Conservation (phyloP, 2,113 vertebrate species). For the Mesembrinibis cayennensis region DNA sequence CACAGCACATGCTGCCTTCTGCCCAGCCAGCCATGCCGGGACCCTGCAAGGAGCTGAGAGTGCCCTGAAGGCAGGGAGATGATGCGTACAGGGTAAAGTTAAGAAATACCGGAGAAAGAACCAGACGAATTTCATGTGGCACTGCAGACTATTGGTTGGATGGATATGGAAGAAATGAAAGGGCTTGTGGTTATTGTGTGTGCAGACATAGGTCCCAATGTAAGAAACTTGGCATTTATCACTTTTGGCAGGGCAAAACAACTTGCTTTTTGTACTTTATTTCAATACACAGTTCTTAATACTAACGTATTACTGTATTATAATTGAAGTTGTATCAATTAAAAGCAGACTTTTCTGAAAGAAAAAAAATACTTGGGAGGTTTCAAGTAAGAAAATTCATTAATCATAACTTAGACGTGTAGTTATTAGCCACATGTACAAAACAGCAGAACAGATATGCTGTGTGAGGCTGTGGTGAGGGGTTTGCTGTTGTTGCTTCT, state of each 20-base stretch:
- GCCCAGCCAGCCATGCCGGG: background rate
- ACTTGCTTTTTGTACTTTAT: background rate
- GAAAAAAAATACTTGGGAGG: background rate
- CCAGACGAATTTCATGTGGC: background rate
- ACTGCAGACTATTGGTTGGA: background rate
- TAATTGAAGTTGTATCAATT: background rate
- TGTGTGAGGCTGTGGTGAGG: background rate
- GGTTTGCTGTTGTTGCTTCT: background rate
- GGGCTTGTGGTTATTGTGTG: background rate
- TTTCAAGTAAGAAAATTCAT: background rate
- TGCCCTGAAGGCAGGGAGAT: background rate
- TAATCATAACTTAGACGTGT: background rate
- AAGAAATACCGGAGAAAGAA: background rate
- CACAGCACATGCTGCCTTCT: accelerated
- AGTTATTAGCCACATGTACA: background rate
- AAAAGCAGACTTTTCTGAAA: background rate
- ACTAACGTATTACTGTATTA: background rate
- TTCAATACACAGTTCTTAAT: background rate
- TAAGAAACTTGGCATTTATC: background rate
- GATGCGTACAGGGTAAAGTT: background rate
- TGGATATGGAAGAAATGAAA: background rate
- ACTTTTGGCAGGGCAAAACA: background rate
- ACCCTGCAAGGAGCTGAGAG: background rate
- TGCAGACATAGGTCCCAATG: background rate
- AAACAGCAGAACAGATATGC: background rate